These are phyloP conservation scores for Parus major DNA, from an alignment of 2,113 vertebrate genomes.

Conservation along the genomic window DNA sequence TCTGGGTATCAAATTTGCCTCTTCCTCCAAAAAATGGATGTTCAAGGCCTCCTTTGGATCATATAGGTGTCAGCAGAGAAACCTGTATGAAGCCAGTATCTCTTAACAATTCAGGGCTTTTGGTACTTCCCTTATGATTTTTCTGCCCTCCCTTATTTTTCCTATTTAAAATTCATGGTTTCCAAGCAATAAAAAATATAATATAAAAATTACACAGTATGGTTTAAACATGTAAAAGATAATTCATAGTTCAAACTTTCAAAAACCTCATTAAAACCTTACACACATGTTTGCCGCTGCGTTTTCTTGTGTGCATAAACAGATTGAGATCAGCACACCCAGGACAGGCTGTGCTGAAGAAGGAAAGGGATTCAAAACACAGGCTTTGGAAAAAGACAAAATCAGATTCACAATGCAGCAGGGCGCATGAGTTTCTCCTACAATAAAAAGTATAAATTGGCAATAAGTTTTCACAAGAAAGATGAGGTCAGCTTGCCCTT, in stretches of 20 bases:
- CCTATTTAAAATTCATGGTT: background rate
- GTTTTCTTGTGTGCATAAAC: background rate
- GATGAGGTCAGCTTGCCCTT: conserved; percentile 14
- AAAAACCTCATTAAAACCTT: background rate
- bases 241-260: background rate
- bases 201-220: background rate
- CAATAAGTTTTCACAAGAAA: background rate
- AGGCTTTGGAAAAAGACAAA: background rate
- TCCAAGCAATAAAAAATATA: background rate
- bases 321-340: background rate
- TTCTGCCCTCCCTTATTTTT: background rate
- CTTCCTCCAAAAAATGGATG: background rate
- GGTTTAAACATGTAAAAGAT: background rate
- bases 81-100: background rate
- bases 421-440: background rate
- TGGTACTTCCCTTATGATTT: background rate
- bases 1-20: background rate
- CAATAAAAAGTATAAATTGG: background rate
- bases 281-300: background rate
- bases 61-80: background rate
- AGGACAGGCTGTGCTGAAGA: background rate
- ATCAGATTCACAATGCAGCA: background rate
- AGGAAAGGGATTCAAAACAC: background rate
- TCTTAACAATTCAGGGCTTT: background rate
- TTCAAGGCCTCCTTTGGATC: background rate